These are phyloP conservation scores for Gila orcuttii DNA, from an alignment of 2,113 vertebrate species.

Conservation along the genomic window DNA sequence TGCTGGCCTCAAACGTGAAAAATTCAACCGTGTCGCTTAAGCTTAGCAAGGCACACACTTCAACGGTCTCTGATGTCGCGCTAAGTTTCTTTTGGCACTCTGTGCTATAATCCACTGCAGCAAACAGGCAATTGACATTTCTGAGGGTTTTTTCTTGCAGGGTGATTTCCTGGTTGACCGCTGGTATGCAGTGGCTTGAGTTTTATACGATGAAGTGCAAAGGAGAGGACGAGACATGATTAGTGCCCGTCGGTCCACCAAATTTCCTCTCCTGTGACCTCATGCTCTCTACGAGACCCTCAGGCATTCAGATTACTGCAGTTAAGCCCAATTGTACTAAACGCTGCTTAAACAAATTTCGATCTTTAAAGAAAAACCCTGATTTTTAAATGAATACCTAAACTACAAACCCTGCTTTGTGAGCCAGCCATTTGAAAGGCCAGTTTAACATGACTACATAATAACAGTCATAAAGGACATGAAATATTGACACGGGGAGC, in stretches of 20 bases:
- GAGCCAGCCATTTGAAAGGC: background rate
- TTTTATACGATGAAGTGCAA: conserved; percentile 33
- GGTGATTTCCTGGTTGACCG: conserved; percentile 46
- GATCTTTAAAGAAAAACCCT: background rate
- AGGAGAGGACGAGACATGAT: background rate
- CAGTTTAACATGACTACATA: conserved; percentile 19
- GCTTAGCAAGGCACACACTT: background rate
- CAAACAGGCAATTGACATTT: conserved; percentile 41
- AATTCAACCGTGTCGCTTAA: conserved; percentile 23
- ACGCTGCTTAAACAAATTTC: background rate
- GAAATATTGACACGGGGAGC: conserved; percentile 44
- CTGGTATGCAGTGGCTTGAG: conserved; percentile 45
- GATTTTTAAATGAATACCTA: background rate
- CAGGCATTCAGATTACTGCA: background rate
- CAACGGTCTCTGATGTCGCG: conserved; percentile 12
- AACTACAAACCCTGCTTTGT: background rate
- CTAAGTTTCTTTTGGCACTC: conserved; percentile 40
- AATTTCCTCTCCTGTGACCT: background rate
- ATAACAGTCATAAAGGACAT: conserved; percentile 46
- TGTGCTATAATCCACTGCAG: conserved; percentile 36
- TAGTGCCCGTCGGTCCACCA: background rate
- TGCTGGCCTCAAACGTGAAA: background rate
- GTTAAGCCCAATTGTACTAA: conserved; percentile 11
- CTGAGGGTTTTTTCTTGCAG: conserved; percentile 25
- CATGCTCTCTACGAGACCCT: background rate